These are phyloP conservation scores for Prunella himalayana DNA, from an alignment of 2,113 vertebrate species.

Conservation along the genomic window DNA sequence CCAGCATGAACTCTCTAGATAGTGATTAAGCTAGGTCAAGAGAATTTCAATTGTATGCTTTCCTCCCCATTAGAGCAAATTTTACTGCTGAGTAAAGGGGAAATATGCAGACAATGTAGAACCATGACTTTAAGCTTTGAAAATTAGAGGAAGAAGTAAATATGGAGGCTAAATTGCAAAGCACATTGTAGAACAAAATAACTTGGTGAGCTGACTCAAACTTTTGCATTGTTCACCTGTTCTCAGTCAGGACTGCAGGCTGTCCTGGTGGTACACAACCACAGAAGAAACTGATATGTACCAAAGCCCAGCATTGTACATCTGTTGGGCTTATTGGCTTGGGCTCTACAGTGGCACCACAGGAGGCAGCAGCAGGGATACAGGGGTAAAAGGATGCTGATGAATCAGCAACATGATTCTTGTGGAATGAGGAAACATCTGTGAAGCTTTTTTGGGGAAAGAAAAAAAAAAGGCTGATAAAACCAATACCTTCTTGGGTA, in stretches of 20 bases:
- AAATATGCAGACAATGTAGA: not conserved
- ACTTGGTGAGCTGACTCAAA: not conserved
- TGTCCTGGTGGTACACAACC: not conserved
- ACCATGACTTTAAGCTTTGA: not conserved
- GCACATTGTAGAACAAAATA: rapidly evolving
- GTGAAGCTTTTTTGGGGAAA: not conserved
- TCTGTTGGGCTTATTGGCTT: not conserved
- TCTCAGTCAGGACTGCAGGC: not conserved
- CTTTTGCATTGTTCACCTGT: rapidly evolving
- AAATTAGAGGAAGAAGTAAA: not conserved
- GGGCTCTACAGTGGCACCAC: not conserved
- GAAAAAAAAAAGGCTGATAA: not conserved
- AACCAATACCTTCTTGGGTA: not conserved
- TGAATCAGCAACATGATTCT: not conserved
- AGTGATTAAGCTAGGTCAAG: not conserved
- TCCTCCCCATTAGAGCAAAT: not conserved
- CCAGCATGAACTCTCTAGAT: not conserved
- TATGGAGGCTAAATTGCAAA: not conserved
- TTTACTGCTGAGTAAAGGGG: not conserved
- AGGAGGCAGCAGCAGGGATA: not conserved
- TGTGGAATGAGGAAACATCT: not conserved
- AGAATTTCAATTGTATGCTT: not conserved
- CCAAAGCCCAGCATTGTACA: not conserved
- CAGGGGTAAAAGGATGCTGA: not conserved
- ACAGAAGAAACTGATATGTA: not conserved